Evolutionary conservation across 1,140 invertebrate species (phyloP).

Genomic region (Drosophila nebulosa): DNA sequence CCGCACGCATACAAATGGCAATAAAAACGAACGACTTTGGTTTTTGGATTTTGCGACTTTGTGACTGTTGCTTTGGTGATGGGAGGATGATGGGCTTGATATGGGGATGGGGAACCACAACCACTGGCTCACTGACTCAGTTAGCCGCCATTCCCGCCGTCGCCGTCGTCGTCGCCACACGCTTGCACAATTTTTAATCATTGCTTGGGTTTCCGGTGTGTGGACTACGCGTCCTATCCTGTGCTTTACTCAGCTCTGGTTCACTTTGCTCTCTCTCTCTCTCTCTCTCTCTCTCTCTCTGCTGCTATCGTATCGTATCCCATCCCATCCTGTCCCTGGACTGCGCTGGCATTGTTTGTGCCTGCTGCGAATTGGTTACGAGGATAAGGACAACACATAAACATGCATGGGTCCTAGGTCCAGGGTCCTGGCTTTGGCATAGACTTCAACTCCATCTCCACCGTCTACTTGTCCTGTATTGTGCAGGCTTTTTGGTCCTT

Average conservation of each 20-base stretch:
- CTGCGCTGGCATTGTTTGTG: conserved; percentile 54
- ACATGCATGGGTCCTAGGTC: conserved; percentile 49
- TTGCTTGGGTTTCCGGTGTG: conserved; percentile 48
- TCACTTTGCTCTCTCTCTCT: not conserved
- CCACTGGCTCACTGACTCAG: not conserved
- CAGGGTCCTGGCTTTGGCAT: not conserved
- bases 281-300: not conserved
- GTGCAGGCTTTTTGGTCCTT: conserved; percentile 72
- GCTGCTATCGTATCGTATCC: not conserved
- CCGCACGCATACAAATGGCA: conserved; percentile 71
- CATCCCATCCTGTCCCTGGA: not conserved
- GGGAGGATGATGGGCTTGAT: not conserved
- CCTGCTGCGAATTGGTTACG: conserved; percentile 13
- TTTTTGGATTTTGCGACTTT: conserved; percentile 72
- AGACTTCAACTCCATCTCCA: not conserved
- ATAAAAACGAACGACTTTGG: conserved; percentile 74
- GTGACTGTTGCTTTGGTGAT: conserved; percentile 13
- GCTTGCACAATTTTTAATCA: conserved; percentile 78
- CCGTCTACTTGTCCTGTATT: conserved; percentile 30
- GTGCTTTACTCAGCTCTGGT: not conserved
- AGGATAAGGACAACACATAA: conserved; percentile 51
- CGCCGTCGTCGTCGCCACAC: conserved; percentile 11
- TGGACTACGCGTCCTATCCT: not conserved
- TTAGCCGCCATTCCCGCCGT: not conserved
- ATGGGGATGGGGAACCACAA: not conserved